Conservation (phyloP, 2,113 vertebrate genomes). For the Hydrolagus affinis region DNA sequence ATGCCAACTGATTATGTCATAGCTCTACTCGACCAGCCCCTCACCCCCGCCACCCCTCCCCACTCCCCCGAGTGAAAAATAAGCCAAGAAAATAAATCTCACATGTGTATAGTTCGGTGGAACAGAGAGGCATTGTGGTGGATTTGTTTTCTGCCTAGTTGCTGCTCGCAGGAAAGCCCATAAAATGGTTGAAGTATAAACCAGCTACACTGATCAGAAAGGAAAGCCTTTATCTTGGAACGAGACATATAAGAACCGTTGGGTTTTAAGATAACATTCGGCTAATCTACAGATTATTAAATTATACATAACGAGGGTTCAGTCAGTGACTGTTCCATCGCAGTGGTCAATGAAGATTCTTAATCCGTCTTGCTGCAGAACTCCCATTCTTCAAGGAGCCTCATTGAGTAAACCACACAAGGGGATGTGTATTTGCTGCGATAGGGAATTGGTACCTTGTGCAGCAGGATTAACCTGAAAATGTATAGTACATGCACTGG, state of each 20-base stretch:
- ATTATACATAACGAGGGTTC: not conserved
- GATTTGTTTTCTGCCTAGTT: not conserved
- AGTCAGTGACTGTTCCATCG: no score
- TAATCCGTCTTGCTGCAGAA: no score
- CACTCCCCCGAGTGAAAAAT: not conserved
- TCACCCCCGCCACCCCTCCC: no score
- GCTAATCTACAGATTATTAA: not conserved
- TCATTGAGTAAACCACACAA: no score
- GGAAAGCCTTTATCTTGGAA: not conserved
- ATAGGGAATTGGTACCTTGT: no score
- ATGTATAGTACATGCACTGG: no score
- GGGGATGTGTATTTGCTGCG: no score
- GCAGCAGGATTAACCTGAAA: no score
- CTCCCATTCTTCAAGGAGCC: no score
- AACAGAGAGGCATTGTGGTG: not conserved
- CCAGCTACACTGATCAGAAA: not conserved
- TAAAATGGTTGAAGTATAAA: not conserved
- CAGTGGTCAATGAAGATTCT: no score
- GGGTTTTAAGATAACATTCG: not conserved
- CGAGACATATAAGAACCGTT: not conserved
- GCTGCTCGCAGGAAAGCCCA: not conserved
- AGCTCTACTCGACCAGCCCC: no score
- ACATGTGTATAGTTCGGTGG: not conserved
- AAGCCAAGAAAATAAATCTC: constrained; percentile 2
- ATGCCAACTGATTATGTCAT: not conserved